These are phyloP conservation scores for Scytalopus superciliaris DNA, from an alignment of 2,113 vertebrate species.

Conservation along the genomic window DNA sequence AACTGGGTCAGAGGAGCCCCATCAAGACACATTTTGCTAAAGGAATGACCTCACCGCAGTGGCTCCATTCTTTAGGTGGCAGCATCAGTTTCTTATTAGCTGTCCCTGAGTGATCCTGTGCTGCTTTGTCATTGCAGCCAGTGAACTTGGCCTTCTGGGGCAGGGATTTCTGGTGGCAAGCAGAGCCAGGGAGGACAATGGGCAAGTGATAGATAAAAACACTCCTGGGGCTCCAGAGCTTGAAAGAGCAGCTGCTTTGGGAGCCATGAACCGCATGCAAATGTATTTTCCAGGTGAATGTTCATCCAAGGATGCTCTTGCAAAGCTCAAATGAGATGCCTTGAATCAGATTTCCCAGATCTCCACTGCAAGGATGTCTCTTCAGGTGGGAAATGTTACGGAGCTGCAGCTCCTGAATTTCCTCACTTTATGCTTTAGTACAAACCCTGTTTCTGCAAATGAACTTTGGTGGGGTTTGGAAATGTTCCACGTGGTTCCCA, in stretches of 20 bases:
- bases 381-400: fast-evolving
- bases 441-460: background rate
- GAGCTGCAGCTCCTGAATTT: background rate
- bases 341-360: background rate
- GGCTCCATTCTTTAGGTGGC: background rate
- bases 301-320: background rate
- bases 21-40: background rate
- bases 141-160: background rate
- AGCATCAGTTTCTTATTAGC: background rate
- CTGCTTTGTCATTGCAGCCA: background rate
- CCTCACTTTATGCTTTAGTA: background rate
- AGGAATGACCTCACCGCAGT: background rate
- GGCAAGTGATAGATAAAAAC: background rate
- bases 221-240: background rate
- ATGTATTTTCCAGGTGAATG: background rate
- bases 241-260: background rate
- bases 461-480: background rate
- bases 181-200: background rate
- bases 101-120: background rate
- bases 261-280: background rate
- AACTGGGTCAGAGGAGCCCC: background rate
- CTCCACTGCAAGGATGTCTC: background rate
- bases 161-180: background rate
- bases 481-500: background rate
- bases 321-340: background rate